Evolutionary conservation across 1,140 invertebrate genomes (phyloP).

Genomic region (Portunus trituberculatus): DNA sequence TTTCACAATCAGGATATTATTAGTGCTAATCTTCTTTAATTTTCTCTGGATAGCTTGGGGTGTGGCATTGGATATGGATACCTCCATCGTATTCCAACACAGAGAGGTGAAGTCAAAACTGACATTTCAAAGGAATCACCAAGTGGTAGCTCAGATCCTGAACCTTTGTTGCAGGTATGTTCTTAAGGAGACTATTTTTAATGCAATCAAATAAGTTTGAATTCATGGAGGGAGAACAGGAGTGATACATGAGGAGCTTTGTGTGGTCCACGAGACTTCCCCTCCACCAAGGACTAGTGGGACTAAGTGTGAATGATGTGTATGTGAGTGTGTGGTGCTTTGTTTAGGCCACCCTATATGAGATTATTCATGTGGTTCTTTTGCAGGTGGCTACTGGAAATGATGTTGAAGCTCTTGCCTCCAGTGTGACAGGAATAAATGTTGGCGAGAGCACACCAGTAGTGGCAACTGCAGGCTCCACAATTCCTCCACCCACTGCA

Average conservation of each 20-base stretch:
- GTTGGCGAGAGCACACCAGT: constrained; percentile 2
- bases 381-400: constrained; percentile 71
- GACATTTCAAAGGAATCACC: constrained; percentile 13
- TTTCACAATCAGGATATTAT: neutral
- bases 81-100: constrained; percentile 94
- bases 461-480: constrained; percentile 44
- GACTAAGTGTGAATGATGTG: too few species aligned
- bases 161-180: constrained; percentile 58
- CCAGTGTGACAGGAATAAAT: constrained; percentile 57
- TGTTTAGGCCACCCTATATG: neutral
- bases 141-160: constrained; percentile 32
- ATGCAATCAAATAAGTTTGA: too few species aligned
- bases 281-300: too few species aligned
- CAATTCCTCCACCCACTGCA: constrained; percentile 71
- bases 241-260: too few species aligned
- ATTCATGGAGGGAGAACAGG: too few species aligned
- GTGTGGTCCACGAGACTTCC: too few species aligned
- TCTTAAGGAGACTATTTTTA: too few species aligned
- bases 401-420: constrained; percentile 48
- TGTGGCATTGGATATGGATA: constrained; percentile 99
- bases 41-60: constrained; percentile 87
- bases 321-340: neutral
- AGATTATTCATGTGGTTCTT: neutral
- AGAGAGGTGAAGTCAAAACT: neutral
- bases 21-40: constrained; percentile 40